Base-by-base conservation (phyloP, 2,888 invertebrate genomes). In the Nomada lathburiana region DNA sequence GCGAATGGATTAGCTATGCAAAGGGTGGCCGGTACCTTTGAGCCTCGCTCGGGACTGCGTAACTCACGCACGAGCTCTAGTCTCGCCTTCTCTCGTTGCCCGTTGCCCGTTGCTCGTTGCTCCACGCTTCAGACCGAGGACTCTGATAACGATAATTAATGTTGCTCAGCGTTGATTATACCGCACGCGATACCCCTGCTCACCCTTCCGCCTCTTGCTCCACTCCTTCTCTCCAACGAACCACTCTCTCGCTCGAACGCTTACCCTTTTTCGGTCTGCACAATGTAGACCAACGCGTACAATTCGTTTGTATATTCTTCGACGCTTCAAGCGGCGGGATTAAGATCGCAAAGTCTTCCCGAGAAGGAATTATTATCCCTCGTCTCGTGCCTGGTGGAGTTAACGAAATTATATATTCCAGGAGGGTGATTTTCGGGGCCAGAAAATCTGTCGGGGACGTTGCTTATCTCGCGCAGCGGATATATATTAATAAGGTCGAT, bases 141-240 rank as follows among this genome's bases (percentile, higher is more conserved):
- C 84, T 78, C 81, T 82, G 92, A 92, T 92, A 92, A 91, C 88
- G 89, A 88, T 92, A 92, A 92, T 92, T 92, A 92, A 92, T 92
- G 92, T 90, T 89, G 85, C 89, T 82, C 82, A 81, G 86, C 87
- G 88, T 91, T 91, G 91, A 91, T 91, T 91, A 91, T 82, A 84
- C 83, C 85, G 89, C 91, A 91, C 91, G 91, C 91, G 91, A 91
- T 90, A 82, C 76, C 68, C 44, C 76, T 70, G 69, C 75, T 55
- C 44, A 57, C 85, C 74, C 77, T 63, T 76, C 80, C 57, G 13
- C 72, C 57, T 50, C 76, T 53, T 44, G 52, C 47, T 42, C 60
- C 47, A 50, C 9, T 47, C 60, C 70, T 53, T 9, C 53, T 16
- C 68, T 11, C 18, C 0, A 16, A 11, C 2, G 26, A 3, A 5